Base-by-base conservation (phyloP, 2,888 invertebrate species). In the Trissoscelio sp. region DNA sequence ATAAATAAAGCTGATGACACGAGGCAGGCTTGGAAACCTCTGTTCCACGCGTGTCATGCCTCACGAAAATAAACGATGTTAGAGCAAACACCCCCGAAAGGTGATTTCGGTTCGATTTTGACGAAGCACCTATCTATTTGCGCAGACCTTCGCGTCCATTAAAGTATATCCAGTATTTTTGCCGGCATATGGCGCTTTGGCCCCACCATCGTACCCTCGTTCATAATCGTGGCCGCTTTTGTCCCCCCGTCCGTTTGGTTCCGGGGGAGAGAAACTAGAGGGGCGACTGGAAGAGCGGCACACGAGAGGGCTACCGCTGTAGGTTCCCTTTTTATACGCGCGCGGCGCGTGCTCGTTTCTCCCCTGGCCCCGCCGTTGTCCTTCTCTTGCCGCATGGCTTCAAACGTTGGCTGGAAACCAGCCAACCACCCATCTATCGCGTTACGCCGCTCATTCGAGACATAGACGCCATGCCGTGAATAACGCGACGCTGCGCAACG, bases 391-490 rank as follows among this genome's bases (percentile, higher is more conserved):
- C 84, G 57, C 78, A 75, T 75, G 66, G 75, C 60, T 77, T 66
- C 77, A 85, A 85, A 86, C 82, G 84, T 31, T 24, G 85, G 83
- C 53, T 69, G 84, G 86, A 86, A 88, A 87, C 87, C 86, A 88
- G 87, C 64, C 73, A 79, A 73, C 72, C 72, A 79, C 88, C 88
- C 88, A 88, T 88, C 89, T 89, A 89, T 90, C 88, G 88, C 88
- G 88, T 87, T 88, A 87, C 87, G 87, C 86, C 87, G 87, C 85
- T 88, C 87, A 88, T 88, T 88, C 87, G 75, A 84, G 82, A 89
- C 87, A 88, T 87, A 87, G 89, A 91, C 88, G 91, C 88, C 91
- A 89, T 90, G 90, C 90, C 88, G 91, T 87, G 88, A 89, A 89
- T 88, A 88, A 85, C 88, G 88, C 87, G 86, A 81, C 51, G 62